These are phyloP conservation scores for Calliopum simillimum DNA, from an alignment of 2,888 invertebrate genomes.

Conservation along the genomic window DNA sequence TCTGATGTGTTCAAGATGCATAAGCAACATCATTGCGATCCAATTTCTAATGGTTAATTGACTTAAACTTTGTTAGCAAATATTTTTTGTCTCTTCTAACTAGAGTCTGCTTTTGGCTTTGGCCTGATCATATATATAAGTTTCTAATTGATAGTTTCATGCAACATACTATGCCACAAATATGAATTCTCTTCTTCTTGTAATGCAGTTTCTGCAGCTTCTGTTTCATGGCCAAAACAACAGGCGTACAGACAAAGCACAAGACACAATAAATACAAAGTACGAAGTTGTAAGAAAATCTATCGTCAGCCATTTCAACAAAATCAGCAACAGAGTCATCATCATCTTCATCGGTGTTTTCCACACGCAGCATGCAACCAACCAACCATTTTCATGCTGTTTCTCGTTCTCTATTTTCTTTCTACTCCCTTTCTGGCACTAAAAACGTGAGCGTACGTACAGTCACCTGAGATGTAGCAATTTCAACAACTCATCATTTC, in stretches of 20 bases:
- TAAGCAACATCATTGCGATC: background rate
- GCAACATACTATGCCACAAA: slow-evolving; percentile 36
- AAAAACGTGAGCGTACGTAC: too few species aligned
- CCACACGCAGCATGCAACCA: too few species aligned
- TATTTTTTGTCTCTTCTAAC: too few species aligned
- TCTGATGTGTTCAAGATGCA: background rate
- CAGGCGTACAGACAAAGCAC: slow-evolving; percentile 40
- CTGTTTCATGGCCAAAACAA: slow-evolving; percentile 45
- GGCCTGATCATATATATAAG: too few species aligned
- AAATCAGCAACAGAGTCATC: slow-evolving; percentile 20
- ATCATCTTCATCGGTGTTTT: background rate
- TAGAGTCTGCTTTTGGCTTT: too few species aligned
- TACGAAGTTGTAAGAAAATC: slow-evolving; percentile 18
- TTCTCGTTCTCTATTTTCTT: too few species aligned
- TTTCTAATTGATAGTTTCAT: slow-evolving; percentile 21
- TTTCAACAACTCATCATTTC: too few species aligned
- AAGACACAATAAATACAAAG: background rate
- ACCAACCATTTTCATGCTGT: too few species aligned
- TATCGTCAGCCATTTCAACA: slow-evolving; percentile 32
- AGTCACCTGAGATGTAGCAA: too few species aligned
- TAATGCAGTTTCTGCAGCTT: slow-evolving; percentile 23
- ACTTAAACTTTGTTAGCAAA: background rate
- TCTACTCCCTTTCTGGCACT: too few species aligned
- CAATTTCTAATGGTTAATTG: background rate
- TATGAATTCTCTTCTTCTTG: slow-evolving; percentile 4